Evolutionary conservation across 1,140 invertebrate species (phyloP).

Genomic region (Drosophila leontia): DNA sequence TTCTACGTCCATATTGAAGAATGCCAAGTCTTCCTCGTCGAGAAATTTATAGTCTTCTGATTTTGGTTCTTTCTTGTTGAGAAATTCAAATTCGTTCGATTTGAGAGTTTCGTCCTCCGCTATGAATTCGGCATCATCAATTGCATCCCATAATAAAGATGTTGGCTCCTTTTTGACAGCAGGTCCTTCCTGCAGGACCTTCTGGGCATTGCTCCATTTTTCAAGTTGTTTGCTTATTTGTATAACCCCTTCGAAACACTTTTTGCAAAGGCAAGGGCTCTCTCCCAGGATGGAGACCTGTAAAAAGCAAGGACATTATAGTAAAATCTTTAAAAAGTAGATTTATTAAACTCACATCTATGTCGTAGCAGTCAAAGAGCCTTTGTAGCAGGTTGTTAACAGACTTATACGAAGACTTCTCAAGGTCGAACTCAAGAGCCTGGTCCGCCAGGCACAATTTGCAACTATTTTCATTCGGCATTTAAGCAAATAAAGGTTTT

Average conservation of each 20-base stretch:
- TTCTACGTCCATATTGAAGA: too few species aligned
- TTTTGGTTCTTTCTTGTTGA: too few species aligned
- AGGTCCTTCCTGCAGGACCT: background rate
- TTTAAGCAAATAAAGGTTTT: background rate
- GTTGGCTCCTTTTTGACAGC: background rate
- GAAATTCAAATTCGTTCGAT: background rate
- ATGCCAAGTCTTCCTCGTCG: background rate
- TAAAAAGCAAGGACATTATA: too few species aligned
- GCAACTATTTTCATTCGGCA: constrained; percentile 6
- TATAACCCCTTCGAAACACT: background rate
- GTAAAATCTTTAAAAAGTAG: too few species aligned
- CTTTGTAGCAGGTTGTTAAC: constrained; percentile 14
- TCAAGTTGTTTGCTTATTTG: background rate
- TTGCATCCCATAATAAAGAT: background rate
- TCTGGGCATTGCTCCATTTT: constrained; percentile 11
- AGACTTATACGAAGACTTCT: background rate
- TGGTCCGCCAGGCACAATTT: constrained; percentile 8
- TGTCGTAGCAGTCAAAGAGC: constrained; percentile 34
- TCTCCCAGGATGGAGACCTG: background rate
- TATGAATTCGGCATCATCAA: background rate
- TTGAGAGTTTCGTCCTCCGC: background rate
- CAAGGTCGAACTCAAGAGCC: background rate
- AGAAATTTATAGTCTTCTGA: background rate
- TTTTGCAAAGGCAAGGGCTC: background rate
- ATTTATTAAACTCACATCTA: constrained; percentile 18